These are phyloP conservation scores for Omphaloscelis lunosa DNA, from an alignment of 2,888 invertebrate genomes.

Conservation along the genomic window DNA sequence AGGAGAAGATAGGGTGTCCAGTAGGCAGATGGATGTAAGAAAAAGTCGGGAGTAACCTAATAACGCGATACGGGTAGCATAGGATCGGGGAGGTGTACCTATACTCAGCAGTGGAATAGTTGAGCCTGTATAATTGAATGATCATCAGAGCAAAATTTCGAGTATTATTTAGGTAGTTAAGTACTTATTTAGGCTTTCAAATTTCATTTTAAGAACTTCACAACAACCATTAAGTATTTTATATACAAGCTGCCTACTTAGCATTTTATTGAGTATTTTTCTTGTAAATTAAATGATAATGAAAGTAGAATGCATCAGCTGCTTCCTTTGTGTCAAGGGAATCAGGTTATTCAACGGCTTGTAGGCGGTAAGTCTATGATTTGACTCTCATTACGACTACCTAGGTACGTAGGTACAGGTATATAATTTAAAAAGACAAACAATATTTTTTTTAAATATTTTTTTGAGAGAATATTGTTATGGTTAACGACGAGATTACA, in stretches of 20 bases:
- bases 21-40: neutral
- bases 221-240: neutral
- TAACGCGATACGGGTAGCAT: neutral
- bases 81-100: neutral
- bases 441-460: neutral
- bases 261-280: conserved; percentile 5
- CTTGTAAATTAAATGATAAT: conserved; percentile 28
- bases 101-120: neutral
- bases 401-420: neutral
- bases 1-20: neutral
- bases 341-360: conserved; percentile 33
- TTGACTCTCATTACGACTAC: conserved; percentile 2
- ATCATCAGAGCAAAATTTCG: neutral
- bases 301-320: conserved; percentile 51
- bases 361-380: conserved; percentile 35
- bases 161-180: neutral
- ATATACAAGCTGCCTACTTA: conserved; percentile 20
- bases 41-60: neutral
- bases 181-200: neutral
- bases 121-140: neutral
- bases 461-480: neutral
- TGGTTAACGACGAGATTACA: neutral
- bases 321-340: conserved; percentile 57
- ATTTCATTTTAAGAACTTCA: neutral
- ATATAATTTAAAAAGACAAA: neutral